Evolutionary conservation across 1,140 invertebrate genomes (phyloP).

Genomic region (Drosophila serrata): DNA sequence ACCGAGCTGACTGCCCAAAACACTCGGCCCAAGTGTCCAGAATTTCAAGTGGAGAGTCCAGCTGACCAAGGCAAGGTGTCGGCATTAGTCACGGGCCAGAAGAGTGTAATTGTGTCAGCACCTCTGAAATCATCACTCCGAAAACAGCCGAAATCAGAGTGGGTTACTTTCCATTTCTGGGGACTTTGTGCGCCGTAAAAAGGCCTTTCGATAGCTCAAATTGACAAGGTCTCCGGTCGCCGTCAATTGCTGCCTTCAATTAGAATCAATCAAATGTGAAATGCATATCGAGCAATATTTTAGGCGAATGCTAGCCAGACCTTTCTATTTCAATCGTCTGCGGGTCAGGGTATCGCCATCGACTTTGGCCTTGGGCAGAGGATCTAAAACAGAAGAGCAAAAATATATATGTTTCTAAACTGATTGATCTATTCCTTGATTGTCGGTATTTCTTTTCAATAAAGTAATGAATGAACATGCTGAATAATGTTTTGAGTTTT

Average conservation of each 20-base stretch:
- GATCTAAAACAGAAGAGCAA: neutral
- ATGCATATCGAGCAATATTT: constrained; percentile 42
- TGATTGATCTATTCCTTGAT: constrained; percentile 11
- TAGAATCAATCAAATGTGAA: constrained; percentile 50
- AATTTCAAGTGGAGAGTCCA: constrained; percentile 39
- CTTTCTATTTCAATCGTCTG: constrained; percentile 38
- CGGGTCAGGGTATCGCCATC: constrained; percentile 4
- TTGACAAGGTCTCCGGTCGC: constrained; percentile 19
- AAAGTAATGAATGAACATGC: neutral
- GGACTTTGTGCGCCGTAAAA: constrained; percentile 21
- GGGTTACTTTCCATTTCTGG: constrained; percentile 41
- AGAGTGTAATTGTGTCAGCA: constrained; percentile 30
- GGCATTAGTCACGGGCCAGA: constrained; percentile 39
- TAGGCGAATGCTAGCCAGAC: constrained; percentile 26
- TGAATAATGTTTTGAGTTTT: neutral
- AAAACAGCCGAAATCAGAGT: constrained; percentile 39
- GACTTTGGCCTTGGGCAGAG: constrained; percentile 15
- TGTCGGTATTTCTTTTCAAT: neutral
- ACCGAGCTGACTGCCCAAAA: constrained; percentile 30
- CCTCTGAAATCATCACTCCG: constrained; percentile 40
- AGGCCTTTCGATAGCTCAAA: constrained; percentile 24
- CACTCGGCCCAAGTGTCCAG: constrained; percentile 36
- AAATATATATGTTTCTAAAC: neutral
- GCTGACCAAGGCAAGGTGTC: constrained; percentile 7
- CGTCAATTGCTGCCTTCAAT: constrained; percentile 42